A percentile compares a stretch with the other conserved stretches of the same genome.
Evolutionary conservation across 2,888 invertebrate genomes (phyloP).

Genomic region (Eristalinus sepulchralis): DNA sequence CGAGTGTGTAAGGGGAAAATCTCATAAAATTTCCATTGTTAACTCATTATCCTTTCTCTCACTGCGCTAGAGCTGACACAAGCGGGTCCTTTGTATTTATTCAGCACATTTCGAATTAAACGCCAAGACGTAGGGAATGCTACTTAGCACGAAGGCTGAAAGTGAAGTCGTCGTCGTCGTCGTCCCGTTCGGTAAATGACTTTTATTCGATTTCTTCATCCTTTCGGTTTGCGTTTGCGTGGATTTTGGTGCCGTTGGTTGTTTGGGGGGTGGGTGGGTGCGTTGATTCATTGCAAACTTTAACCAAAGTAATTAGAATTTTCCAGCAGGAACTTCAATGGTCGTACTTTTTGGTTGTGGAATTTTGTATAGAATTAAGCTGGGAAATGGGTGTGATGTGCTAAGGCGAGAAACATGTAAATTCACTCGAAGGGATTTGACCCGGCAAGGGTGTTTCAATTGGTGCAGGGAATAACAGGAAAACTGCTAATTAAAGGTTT

Average conservation of each 20-base stretch:
- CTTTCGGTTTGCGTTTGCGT: neutral
- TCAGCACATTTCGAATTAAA: neutral
- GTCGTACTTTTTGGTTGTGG: neutral
- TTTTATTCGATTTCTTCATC: neutral
- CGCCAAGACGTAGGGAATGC: neutral
- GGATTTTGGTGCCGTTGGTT: neutral
- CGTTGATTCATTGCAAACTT: neutral
- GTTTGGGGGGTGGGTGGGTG: neutral
- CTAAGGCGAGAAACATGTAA: neutral
- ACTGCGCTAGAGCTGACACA: neutral
- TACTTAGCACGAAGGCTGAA: neutral
- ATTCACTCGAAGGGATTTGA: neutral
- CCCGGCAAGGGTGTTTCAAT: neutral
- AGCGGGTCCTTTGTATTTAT: neutral
- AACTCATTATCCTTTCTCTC: slow-evolving; percentile 27
- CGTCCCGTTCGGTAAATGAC: neutral
- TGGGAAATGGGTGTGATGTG: neutral
- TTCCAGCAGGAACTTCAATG: neutral
- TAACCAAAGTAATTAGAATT: slow-evolving; percentile 22
- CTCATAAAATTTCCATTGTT: slow-evolving; percentile 25
- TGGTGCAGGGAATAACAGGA: neutral
- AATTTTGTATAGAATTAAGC: neutral
- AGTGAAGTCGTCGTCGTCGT: neutral
- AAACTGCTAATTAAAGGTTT: neutral
- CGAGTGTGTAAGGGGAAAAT: neutral